A percentile compares a stretch with the other conserved stretches of the same genome.
These are phyloP conservation scores for Arenaria interpres DNA, from an alignment of 2,113 vertebrate genomes.

Conservation along the genomic window DNA sequence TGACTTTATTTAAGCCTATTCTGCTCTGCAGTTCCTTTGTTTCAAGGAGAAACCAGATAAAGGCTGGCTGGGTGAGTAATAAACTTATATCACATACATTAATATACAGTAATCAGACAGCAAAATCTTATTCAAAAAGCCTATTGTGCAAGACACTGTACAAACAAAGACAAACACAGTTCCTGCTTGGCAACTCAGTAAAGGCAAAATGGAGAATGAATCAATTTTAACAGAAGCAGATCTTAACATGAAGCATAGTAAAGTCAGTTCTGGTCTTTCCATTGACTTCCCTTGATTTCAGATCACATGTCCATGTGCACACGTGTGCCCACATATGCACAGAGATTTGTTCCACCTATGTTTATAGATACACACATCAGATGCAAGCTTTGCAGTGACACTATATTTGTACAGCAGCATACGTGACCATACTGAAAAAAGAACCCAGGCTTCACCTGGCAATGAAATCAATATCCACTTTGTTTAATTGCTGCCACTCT, in stretches of 20 bases:
- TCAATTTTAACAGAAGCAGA: not conserved
- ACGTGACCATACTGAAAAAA: rapidly evolving
- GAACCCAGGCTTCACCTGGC: not conserved
- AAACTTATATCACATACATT: not conserved
- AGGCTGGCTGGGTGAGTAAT: slow-evolving; percentile 8
- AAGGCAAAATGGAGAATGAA: not conserved
- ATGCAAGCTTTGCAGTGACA: not conserved
- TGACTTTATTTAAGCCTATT: not conserved
- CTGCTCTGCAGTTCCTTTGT: not conserved
- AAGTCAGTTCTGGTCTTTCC: not conserved
- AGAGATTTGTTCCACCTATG: not conserved
- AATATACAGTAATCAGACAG: not conserved
- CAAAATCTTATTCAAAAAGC: not conserved
- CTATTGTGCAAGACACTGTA: not conserved
- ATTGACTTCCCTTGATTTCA: not conserved
- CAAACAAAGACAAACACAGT: not conserved
- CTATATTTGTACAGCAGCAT: not conserved
- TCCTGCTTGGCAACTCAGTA: not conserved
- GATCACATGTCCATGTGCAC: not conserved
- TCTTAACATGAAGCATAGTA: not conserved
- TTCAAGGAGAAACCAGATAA: not conserved
- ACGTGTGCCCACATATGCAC: no score
- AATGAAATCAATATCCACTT: not conserved
- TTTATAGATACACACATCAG: not conserved
- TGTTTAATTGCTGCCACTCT: not conserved